Conservation (phyloP, 2,113 vertebrate species). For the Pantherophis guttatus region DNA sequence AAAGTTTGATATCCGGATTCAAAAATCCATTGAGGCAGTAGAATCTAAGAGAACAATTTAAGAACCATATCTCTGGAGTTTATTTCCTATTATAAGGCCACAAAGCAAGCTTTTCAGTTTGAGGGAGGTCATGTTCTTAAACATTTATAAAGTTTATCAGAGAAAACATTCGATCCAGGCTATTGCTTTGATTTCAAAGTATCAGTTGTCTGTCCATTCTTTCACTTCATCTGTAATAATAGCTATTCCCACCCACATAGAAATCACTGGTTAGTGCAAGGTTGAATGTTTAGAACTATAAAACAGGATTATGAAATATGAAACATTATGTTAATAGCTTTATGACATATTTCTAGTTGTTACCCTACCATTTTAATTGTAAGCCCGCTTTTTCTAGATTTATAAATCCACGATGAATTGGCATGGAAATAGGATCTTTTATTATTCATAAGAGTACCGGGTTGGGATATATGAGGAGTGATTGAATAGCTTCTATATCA, state of each 20-base stretch:
- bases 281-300: neutral
- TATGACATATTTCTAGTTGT: neutral
- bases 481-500: neutral
- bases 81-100: neutral
- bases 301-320: neutral
- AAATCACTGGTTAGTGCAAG: neutral
- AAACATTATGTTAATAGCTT: neutral
- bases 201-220: neutral
- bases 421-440: neutral
- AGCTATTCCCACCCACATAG: neutral
- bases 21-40: neutral
- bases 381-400: neutral
- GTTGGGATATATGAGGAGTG: neutral
- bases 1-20: neutral
- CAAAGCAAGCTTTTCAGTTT: neutral
- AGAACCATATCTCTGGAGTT: neutral
- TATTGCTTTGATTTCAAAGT: neutral
- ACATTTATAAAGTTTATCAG: neutral
- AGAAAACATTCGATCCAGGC: neutral
- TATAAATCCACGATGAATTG: neutral
- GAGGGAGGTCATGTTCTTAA: neutral
- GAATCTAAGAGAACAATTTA: neutral
- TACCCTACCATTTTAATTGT: neutral
- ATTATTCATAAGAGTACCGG: neutral
- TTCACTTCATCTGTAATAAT: neutral